Percentiles rank a stretch among this genome's conserved stretches.
Conservation (phyloP, 2,888 invertebrate genomes). For the Periphyllus acericola region DNA sequence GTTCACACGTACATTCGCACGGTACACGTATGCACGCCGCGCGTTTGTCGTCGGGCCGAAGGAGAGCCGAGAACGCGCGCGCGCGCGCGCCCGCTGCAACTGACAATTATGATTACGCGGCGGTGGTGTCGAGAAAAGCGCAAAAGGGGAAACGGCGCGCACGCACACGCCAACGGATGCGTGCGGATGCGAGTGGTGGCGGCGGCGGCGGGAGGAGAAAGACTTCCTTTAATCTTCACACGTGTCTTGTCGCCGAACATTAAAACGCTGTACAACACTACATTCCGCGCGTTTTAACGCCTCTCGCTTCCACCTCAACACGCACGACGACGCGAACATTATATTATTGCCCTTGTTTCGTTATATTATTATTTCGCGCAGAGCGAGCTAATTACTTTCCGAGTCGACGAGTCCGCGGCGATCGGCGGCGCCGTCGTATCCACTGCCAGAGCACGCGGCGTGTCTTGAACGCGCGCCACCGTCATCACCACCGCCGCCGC, state of each 20-base stretch:
- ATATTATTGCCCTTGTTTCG: constrained; percentile 54
- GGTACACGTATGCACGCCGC: too few species aligned
- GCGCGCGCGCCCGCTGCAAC: constrained; percentile 24
- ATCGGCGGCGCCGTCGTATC: neutral
- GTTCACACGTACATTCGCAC: too few species aligned
- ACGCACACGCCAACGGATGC: too few species aligned
- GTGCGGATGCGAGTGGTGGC: too few species aligned
- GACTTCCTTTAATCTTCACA: constrained; percentile 59
- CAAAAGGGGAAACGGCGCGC: constrained; percentile 46
- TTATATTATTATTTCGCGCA: constrained; percentile 16
- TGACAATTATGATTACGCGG: constrained; percentile 59
- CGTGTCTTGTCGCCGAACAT: constrained; percentile 55
- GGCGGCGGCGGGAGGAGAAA: neutral
- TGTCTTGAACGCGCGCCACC: neutral
- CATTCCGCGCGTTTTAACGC: constrained; percentile 58
- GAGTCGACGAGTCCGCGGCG: constrained; percentile 34
- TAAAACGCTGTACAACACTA: constrained; percentile 55
- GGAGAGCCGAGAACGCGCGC: neutral
- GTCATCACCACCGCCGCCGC: neutral
- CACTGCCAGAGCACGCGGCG: neutral
- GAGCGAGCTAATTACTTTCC: constrained; percentile 57
- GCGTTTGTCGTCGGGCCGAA: too few species aligned
- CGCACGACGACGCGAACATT: constrained; percentile 45
- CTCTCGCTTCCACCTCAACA: constrained; percentile 48
- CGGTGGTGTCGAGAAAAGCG: constrained; percentile 45